phyloP scores from a whole-genome alignment of 2,888 invertebrate genomes.

The Scaptomyza tumidula region DNA sequence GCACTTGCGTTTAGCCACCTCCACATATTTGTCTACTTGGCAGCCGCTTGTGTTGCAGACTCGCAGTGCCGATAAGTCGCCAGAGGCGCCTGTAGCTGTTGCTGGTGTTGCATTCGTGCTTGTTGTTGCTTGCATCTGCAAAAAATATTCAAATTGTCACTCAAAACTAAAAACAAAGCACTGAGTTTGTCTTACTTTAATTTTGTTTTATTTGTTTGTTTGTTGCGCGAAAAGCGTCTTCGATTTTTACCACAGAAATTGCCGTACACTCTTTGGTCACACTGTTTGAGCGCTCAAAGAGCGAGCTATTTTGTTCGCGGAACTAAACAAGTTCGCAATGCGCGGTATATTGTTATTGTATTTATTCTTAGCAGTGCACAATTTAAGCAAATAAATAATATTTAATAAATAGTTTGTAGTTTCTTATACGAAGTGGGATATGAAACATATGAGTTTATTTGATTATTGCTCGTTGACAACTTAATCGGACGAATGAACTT shows the following conservation, averaged over 20 bases:
- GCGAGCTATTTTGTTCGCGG: neutral
- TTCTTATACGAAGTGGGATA: neutral
- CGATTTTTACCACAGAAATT: slow-evolving; percentile 26
- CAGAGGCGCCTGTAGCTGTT: neutral
- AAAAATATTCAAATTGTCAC: neutral
- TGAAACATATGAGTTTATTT: neutral
- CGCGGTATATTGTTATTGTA: neutral
- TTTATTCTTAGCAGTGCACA: neutral
- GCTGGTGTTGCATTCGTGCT: slow-evolving; percentile 2
- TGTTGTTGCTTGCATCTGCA: slow-evolving; percentile 40
- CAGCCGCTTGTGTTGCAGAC: slow-evolving; percentile 59
- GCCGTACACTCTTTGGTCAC: slow-evolving; percentile 26
- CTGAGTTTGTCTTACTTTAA: neutral
- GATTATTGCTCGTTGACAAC: neutral
- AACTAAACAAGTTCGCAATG: slow-evolving; percentile 23
- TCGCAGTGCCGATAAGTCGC: slow-evolving; percentile 28
- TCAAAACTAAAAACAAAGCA: neutral
- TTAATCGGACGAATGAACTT: slow-evolving; percentile 2
- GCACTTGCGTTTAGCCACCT: slow-evolving; percentile 77
- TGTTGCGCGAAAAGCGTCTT: slow-evolving; percentile 19
- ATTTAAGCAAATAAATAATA: neutral
- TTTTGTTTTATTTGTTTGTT: slow-evolving; percentile 6
- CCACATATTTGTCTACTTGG: slow-evolving; percentile 68
- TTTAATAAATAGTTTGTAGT: neutral
- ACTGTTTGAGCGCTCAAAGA: slow-evolving; percentile 16